Base-by-base conservation (phyloP, 2,888 invertebrate species). In the Ephialtes manifestator region DNA sequence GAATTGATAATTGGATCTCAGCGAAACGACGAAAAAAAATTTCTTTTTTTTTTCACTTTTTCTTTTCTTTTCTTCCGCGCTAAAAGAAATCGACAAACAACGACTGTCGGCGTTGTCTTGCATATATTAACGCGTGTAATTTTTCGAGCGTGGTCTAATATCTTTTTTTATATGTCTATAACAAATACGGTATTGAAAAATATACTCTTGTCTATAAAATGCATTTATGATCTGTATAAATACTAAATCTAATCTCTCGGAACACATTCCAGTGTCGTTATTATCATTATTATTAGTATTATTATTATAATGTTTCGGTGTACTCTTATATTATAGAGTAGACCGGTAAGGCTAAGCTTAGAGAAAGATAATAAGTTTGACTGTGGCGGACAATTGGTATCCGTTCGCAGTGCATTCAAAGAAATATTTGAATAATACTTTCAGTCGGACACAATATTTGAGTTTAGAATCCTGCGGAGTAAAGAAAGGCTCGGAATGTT, bases 151-250 rank as follows among this genome's bases (percentile, higher is more conserved):
- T 39, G 39, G n/a, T 39, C 24, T 10, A 39, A 63, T 39, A 53
- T 58, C 15, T 51, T 71, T 63, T 60, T 51, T 31, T 55, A 48
- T 48, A 39, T 39, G 18, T 65, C 20, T 20, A 35, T 20, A 35
- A 35, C 60, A 63, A 63, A 72, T 68, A 67, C 77, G 63, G 51
- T 81, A 84, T 67, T 60, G 68, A 81, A 83, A 81, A 55, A 84
- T 84, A 84, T 74, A 83, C 79, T 84, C 60, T 78, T 63, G 63
- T 63, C 80, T 81, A 84, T 81, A 84, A 81, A 81, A 72, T 67
- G 67, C 63, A 51, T 71, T 68, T 78, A 28, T 53, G 39, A 48
- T 81, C 58, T 46, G 60, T 81, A 81, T 84, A 84, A 84, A 84
- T 84, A 84, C 72, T 84, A 81, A 48, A 76, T 77, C 71, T 71